These are phyloP conservation scores for Ailuropoda melanoleuca DNA, from an alignment of 2,113 vertebrate genomes.

Conservation along the genomic window DNA sequence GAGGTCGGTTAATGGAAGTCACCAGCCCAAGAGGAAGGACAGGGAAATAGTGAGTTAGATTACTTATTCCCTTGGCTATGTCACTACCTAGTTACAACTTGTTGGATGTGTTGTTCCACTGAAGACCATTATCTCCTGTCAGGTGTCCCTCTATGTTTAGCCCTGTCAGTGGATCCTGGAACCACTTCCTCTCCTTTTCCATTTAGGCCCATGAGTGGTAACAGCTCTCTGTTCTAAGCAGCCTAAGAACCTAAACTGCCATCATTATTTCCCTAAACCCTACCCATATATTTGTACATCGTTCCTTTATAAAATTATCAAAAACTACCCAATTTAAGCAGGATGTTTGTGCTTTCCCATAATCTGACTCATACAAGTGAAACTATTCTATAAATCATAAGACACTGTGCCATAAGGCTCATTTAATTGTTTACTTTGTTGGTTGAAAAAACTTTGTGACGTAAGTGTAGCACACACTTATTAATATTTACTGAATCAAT, in stretches of 20 bases:
- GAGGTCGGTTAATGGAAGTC: not conserved
- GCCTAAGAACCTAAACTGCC: not conserved
- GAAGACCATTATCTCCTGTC: not conserved
- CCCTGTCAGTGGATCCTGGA: not conserved
- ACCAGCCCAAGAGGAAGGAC: not conserved
- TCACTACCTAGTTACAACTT: not conserved
- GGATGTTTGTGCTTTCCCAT: not conserved
- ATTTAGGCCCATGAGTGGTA: not conserved
- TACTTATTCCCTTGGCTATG: not conserved
- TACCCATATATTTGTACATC: not conserved
- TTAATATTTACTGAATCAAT: not conserved
- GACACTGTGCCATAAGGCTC: not conserved
- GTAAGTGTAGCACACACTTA: not conserved
- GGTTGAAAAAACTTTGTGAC: not conserved
- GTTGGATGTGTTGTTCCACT: not conserved
- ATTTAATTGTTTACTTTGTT: not conserved
- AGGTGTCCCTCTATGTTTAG: not conserved
- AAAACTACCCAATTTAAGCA: slow-evolving; percentile 1
- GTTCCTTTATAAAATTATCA: not conserved
- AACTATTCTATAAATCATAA: not conserved
- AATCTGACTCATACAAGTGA: not conserved
- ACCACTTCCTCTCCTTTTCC: not conserved
- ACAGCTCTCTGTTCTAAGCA: not conserved
- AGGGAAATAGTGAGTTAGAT: not conserved
- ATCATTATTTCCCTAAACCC: not conserved